Conservation (phyloP, 2,888 invertebrate genomes). For the Drosophila helvetica region DNA sequence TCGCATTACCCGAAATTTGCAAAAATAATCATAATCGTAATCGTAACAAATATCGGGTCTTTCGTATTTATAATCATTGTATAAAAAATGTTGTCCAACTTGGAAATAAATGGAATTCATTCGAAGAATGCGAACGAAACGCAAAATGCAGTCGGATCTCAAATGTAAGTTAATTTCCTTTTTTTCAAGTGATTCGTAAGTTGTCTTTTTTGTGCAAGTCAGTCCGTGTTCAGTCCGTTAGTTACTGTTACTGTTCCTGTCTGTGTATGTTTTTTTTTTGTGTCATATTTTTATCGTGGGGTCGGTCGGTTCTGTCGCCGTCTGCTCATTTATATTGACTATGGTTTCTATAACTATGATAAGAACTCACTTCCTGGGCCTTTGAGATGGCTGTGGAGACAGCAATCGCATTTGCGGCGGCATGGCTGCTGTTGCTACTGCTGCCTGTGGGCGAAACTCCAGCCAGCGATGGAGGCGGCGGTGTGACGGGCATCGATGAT, state of each 20-base stretch:
- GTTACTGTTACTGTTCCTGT: not conserved
- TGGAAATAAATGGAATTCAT: constrained; percentile 72
- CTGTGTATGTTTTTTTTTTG: not conserved
- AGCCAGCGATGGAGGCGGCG: constrained; percentile 65
- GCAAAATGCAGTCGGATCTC: constrained; percentile 59
- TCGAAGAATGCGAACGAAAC: constrained; percentile 63
- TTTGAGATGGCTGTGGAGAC: constrained; percentile 84
- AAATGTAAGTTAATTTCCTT: constrained; percentile 38
- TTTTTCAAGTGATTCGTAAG: constrained; percentile 7
- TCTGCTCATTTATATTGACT: constrained; percentile 82
- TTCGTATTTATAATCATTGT: constrained; percentile 22
- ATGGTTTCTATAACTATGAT: constrained; percentile 83
- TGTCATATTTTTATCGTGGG: constrained; percentile 29
- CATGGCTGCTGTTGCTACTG: constrained; percentile 47
- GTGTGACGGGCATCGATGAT: constrained; percentile 77
- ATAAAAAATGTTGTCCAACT: constrained; percentile 32
- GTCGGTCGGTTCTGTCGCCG: constrained; percentile 24
- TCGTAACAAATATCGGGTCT: constrained; percentile 55
- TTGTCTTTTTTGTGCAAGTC: constrained; percentile 71
- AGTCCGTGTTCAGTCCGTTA: constrained; percentile 42
- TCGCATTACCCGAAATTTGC: constrained; percentile 70
- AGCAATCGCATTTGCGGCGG: constrained; percentile 83
- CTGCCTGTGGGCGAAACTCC: constrained; percentile 76
- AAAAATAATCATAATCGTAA: constrained; percentile 58
- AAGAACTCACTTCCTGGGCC: constrained; percentile 84